Conservation (phyloP, 2,113 vertebrate genomes). For the Tichodroma muraria region DNA sequence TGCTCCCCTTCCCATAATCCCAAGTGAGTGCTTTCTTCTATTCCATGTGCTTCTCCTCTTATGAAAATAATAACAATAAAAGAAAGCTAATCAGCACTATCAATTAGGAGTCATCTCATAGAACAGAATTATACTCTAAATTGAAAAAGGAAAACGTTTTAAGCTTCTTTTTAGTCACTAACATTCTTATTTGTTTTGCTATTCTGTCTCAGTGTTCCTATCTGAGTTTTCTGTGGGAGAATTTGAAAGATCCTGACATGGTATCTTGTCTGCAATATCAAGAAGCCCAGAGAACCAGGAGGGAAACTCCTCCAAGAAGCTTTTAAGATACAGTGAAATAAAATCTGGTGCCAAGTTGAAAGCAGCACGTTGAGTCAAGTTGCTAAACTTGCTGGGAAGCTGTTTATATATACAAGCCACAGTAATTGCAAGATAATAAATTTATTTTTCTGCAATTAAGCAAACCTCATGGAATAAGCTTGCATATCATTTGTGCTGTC, state of each 20-base stretch:
- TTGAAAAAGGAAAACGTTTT: background rate
- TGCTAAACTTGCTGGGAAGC: background rate
- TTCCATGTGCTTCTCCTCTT: background rate
- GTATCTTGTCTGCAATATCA: background rate
- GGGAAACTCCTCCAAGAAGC: background rate
- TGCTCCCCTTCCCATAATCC: background rate
- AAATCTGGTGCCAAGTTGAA: background rate
- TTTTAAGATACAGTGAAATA: background rate
- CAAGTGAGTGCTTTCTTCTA: background rate
- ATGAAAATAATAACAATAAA: constrained; percentile 21
- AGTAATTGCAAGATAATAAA: constrained; percentile 13
- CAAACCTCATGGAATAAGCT: background rate
- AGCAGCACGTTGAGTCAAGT: background rate
- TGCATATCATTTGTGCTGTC: background rate
- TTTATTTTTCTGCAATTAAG: constrained; percentile 16
- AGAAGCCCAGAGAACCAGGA: background rate
- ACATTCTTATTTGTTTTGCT: background rate
- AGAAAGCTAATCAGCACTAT: constrained; percentile 8
- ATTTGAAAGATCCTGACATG: background rate
- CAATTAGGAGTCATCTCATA: background rate
- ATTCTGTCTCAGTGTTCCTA: background rate
- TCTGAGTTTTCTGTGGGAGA: background rate
- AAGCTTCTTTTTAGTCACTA: background rate
- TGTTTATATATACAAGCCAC: background rate
- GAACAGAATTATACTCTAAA: background rate